Percentiles rank a stretch among this genome's conserved stretches.
These are phyloP conservation scores for Megaustenia siamemsis DNA, from an alignment of 2,888 invertebrate species.

Conservation along the genomic window DNA sequence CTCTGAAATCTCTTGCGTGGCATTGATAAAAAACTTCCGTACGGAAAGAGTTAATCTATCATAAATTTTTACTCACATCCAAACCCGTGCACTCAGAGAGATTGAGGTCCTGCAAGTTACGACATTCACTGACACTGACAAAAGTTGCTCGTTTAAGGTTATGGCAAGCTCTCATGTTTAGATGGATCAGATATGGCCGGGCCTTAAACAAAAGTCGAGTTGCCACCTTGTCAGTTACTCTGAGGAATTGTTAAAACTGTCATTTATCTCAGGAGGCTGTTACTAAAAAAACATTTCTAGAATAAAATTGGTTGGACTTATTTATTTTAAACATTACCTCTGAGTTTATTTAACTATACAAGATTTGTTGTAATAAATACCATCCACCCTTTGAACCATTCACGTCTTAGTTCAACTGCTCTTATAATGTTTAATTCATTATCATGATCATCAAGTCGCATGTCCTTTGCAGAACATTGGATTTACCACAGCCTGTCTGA, in stretches of 20 bases:
- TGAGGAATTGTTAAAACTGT: conserved; percentile 54
- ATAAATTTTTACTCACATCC: conserved; percentile 75
- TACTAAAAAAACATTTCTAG: background rate
- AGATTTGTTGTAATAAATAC: too few species aligned
- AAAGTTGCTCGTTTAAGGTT: conserved; percentile 72
- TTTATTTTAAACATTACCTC: background rate
- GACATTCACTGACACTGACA: conserved; percentile 76
- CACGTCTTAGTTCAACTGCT: too few species aligned
- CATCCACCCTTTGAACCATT: too few species aligned
- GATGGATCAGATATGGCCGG: conserved; percentile 79
- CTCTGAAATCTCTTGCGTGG: too few species aligned
- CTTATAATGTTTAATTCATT: too few species aligned
- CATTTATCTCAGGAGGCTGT: background rate
- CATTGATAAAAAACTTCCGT: too few species aligned
- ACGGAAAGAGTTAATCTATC: too few species aligned
- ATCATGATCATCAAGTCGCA: too few species aligned
- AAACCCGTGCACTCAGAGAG: conserved; percentile 77
- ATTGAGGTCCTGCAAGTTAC: conserved; percentile 80
- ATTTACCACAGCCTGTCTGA: too few species aligned
- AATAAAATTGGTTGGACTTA: background rate
- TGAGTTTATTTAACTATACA: too few species aligned
- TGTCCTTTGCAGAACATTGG: too few species aligned
- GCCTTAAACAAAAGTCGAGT: conserved; percentile 75
- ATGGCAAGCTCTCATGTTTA: conserved; percentile 77
- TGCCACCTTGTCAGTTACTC: conserved; percentile 78